Evolutionary conservation across 2,113 vertebrate species (phyloP).

Genomic region (Bubo blakistoni): DNA sequence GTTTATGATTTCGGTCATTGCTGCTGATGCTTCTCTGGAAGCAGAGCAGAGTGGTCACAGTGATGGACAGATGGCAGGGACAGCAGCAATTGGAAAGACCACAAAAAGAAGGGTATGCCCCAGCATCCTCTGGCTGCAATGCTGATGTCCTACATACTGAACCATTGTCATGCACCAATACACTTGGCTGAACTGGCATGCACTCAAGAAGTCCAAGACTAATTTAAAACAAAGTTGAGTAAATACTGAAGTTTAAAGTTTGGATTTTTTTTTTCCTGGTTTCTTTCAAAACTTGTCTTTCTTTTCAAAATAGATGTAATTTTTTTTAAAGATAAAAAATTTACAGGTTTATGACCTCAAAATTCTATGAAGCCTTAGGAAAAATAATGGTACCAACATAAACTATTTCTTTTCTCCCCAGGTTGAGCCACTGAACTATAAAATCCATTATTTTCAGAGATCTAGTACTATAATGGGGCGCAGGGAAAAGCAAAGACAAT

Average conservation of each 20-base stretch:
- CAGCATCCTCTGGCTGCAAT: neutral
- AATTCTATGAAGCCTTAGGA: neutral
- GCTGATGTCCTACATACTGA: neutral
- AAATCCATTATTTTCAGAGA: neutral
- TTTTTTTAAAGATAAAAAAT: neutral
- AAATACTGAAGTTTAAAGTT: neutral
- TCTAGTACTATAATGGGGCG: neutral
- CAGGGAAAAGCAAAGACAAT: neutral
- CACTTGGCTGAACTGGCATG: neutral
- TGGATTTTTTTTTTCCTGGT: accelerated
- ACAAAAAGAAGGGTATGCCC: neutral
- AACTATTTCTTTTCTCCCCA: neutral
- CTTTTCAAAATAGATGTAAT: neutral
- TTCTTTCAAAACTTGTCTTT: neutral
- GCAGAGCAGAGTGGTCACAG: neutral
- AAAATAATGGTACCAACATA: neutral
- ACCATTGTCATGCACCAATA: neutral
- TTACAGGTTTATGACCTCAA: neutral
- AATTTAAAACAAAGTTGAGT: neutral
- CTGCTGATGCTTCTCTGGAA: neutral
- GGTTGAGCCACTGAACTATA: neutral
- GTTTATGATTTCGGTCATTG: neutral
- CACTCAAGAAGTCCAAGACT: neutral
- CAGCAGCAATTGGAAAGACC: neutral
- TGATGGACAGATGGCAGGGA: neutral